These are phyloP conservation scores for Archegozetes longisetosus DNA, from an alignment of 1,140 invertebrate species.

Conservation along the genomic window DNA sequence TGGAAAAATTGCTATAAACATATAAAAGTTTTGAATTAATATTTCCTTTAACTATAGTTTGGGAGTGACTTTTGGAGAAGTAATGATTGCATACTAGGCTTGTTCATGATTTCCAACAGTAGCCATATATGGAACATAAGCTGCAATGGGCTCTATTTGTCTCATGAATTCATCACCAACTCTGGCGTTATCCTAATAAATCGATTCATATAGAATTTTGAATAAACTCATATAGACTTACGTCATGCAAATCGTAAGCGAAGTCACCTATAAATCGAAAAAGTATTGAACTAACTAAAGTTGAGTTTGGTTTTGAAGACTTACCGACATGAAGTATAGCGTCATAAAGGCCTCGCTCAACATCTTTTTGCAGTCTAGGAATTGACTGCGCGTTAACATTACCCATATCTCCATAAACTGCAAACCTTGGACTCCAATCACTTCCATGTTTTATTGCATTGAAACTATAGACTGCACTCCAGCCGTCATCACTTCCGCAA, in stretches of 20 bases:
- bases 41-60: neutral
- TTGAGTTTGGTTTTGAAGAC: neutral
- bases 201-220: too few species aligned
- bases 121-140: slow-evolving; percentile 76
- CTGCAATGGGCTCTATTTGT: slow-evolving; percentile 68
- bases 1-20: slow-evolving; percentile 63
- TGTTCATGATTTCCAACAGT: slow-evolving; percentile 77
- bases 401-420: slow-evolving; percentile 39
- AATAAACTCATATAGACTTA: too few species aligned
- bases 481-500: slow-evolving; percentile 29
- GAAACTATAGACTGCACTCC: slow-evolving; percentile 32
- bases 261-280: slow-evolving; percentile 38
- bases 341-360: slow-evolving; percentile 58
- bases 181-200: slow-evolving; percentile 51
- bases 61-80: slow-evolving; percentile 46
- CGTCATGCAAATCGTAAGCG: slow-evolving; percentile 79
- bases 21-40: neutral
- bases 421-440: slow-evolving; percentile 32
- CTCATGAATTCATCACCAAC: slow-evolving; percentile 82
- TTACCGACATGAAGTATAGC: slow-evolving; percentile 69
- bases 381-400: slow-evolving; percentile 35
- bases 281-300: neutral
- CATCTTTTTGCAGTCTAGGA: slow-evolving; percentile 56
- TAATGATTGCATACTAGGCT: slow-evolving; percentile 66
- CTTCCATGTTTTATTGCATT: slow-evolving; percentile 25